Evolutionary conservation across 2,888 invertebrate species (phyloP).

Genomic region (Athripsodes cinereus): DNA sequence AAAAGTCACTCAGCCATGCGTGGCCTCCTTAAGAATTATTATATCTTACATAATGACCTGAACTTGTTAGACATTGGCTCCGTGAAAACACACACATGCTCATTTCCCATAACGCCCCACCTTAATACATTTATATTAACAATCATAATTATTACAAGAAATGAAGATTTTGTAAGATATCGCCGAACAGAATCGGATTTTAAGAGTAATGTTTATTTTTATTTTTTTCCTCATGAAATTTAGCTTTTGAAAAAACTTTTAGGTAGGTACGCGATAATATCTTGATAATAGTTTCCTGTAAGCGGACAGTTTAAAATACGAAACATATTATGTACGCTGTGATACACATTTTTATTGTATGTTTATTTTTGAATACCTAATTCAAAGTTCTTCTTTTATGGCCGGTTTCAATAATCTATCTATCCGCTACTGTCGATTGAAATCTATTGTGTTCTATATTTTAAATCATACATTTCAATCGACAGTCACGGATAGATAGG

Average conservation of each 20-base stretch:
- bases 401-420: too few species aligned
- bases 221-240: too few species aligned
- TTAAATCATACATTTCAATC: too few species aligned
- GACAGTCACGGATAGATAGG: too few species aligned
- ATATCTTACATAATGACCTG: conserved; percentile 22
- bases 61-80: conserved; percentile 16
- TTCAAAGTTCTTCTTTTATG: conserved; percentile 1
- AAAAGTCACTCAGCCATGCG: conserved; percentile 18
- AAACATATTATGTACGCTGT: not conserved
- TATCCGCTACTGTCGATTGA: too few species aligned
- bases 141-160: not conserved
- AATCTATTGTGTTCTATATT: too few species aligned
- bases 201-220: too few species aligned
- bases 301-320: too few species aligned
- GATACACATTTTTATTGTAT: not conserved
- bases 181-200: not conserved
- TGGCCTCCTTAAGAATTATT: conserved; percentile 21
- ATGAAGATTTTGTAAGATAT: not conserved
- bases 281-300: too few species aligned
- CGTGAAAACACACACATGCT: conserved; percentile 35
- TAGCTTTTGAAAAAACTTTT: too few species aligned
- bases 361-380: not conserved
- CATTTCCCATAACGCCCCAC: conserved; percentile 54
- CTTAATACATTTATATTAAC: conserved; percentile 24
- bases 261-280: too few species aligned